Evolutionary conservation across 2,113 vertebrate species (phyloP), one percentile per base, ranked within the genome.

Genomic region (Catharus bicknelli): DNA sequence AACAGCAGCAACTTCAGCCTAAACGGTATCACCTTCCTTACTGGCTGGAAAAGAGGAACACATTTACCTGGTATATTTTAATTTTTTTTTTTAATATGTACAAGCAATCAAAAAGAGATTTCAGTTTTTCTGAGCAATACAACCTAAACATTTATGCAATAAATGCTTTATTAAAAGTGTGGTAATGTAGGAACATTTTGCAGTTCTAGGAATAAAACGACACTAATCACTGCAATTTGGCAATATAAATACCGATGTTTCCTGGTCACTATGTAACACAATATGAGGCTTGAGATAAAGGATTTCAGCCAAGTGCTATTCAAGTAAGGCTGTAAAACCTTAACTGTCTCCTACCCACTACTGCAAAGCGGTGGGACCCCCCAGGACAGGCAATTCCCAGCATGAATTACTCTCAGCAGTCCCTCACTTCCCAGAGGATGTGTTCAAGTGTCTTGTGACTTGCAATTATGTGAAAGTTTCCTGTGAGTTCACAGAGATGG

Each of bases 191-290:
- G 26, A 90, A 88, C 25, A 80, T 40, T 21, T n/a, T 72, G 27
- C 1, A 5, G 47, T 64, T 78, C 57, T 54, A 83, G 67, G 36
- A 84, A 72, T 54, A 86, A 51, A 17, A 58, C 9, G 20, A 58
- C 67, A 77, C 38, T 68, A 78, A 95, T 79, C 83, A 86, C 53
- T 34, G 42, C 62, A 76, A 29, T 45, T 87, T 72, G 38, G 18
- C 64, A 90, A 70, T 83, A 81, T 12, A 78, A 93, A 68, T 68
- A 45, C 48, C 14, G 3, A 68, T 70, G 72, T 47, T 90, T 90
- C 53, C 77, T 86, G 57, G 73, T 88, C 86, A 77, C 74, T 84
- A 75, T 53, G 64, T 78, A 86, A 82, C 51, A 81, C 26, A 74
- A 29, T 42, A 75, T 16, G 19, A 86, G 20, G 34, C 42, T 55